Conservation (phyloP, 1,140 invertebrate genomes). For the Microplitis demolitor region DNA sequence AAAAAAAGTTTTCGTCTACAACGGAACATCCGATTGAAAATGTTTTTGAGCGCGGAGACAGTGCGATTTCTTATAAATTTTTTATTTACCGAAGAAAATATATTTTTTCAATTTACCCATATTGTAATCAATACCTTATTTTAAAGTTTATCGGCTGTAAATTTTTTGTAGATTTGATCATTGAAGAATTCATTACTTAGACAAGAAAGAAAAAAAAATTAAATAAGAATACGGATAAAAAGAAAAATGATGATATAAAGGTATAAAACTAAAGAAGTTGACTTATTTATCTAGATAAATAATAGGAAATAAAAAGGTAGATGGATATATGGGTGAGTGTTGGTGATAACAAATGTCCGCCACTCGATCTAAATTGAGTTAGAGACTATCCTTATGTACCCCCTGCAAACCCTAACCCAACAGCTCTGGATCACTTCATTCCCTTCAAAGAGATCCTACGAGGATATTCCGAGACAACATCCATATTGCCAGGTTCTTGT, state of each 20-base stretch:
- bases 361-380: constrained; percentile 63
- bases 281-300: constrained; percentile 62
- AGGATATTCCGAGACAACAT: constrained; percentile 44
- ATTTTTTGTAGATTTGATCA: too few species aligned
- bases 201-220: too few species aligned
- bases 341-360: constrained; percentile 49
- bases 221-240: too few species aligned
- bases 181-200: too few species aligned
- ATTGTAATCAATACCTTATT: too few species aligned
- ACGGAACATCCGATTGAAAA: too few species aligned
- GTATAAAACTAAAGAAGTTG: constrained; percentile 16
- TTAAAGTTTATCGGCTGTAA: too few species aligned
- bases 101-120: too few species aligned
- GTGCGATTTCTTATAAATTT: too few species aligned
- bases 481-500: constrained; percentile 51
- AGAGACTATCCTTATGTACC: constrained; percentile 26
- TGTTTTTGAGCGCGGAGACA: too few species aligned
- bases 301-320: constrained; percentile 54
- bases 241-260: neutral
- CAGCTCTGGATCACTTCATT: neutral
- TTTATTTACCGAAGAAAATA: too few species aligned
- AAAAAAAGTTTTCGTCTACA: too few species aligned
- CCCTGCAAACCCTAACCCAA: constrained; percentile 16
- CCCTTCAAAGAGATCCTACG: neutral
- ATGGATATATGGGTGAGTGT: constrained; percentile 28